Percentiles rank a stretch among this genome's conserved stretches.
These are phyloP conservation scores for Eugnorisma glareosa DNA, from an alignment of 2,888 invertebrate genomes.

Conservation along the genomic window DNA sequence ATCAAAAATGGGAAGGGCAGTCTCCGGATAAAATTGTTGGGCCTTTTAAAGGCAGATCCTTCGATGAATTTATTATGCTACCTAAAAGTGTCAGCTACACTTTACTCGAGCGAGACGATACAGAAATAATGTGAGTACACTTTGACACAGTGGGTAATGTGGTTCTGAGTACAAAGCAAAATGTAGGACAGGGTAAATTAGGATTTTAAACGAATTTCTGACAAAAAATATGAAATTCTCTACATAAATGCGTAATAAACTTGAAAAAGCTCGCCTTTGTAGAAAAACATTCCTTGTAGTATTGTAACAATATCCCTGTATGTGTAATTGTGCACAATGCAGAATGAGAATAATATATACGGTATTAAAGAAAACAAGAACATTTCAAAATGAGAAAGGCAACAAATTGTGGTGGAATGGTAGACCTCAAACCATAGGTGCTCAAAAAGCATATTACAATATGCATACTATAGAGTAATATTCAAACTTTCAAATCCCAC, in stretches of 20 bases:
- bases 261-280: not conserved
- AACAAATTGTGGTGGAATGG: not conserved
- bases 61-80: conserved; percentile 75
- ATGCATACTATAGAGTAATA: not conserved
- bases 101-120: conserved; percentile 54
- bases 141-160: conserved; percentile 21
- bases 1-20: conserved; percentile 83
- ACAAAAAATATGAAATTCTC: not conserved
- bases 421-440: not conserved
- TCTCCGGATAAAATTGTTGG: conserved; percentile 73
- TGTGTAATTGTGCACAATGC: not conserved
- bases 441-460: not conserved
- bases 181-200: not conserved
- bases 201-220: not conserved
- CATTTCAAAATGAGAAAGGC: not conserved
- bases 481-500: not conserved
- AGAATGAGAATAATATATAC: not conserved
- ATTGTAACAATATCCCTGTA: not conserved
- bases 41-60: conserved; percentile 73
- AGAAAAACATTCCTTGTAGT: not conserved
- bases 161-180: not conserved
- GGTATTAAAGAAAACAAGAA: not conserved
- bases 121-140: conserved; percentile 50
- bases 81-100: conserved; percentile 64
- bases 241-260: not conserved